These are phyloP conservation scores for Sebastes nivosus DNA, from an alignment of 2,797 vertebrate genomes.

Conservation along the genomic window DNA sequence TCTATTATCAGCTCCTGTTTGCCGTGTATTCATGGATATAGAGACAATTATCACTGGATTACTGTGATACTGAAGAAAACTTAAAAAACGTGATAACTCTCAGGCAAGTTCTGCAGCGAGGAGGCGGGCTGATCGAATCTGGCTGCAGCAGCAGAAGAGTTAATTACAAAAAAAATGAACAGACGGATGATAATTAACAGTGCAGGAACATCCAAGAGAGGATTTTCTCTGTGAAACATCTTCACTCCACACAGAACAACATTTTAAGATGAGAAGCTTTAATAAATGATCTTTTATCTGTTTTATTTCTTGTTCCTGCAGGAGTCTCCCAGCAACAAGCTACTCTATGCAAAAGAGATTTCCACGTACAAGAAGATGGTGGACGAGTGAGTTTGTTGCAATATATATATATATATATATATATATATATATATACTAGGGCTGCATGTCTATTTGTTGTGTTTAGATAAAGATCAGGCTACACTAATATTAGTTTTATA, in stretches of 20 bases:
- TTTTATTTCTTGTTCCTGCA: slow-evolving; percentile 53
- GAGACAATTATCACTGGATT: background rate
- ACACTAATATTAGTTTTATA: too few relatives aligned
- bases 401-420: background rate
- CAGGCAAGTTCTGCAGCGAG: background rate
- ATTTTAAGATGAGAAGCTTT: background rate
- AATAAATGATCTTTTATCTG: background rate
- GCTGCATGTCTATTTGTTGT: background rate
- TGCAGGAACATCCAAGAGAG: background rate
- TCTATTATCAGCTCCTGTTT: background rate
- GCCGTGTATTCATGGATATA: too few relatives aligned
- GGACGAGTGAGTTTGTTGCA: slow-evolving; percentile 90
- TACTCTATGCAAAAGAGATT: slow-evolving; percentile 98
- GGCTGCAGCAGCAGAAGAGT: background rate
- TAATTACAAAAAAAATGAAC: slow-evolving; percentile 3
- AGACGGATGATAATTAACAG: background rate
- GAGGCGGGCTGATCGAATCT: background rate
- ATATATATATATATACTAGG: background rate
- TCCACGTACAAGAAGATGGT: slow-evolving; percentile 99
- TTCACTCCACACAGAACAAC: background rate
- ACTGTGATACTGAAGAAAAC: background rate
- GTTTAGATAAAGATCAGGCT: too few relatives aligned
- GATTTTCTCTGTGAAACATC: background rate
- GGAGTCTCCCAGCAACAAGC: slow-evolving; percentile 99
- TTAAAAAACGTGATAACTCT: background rate